Base-by-base conservation (phyloP, 2,888 invertebrate species). In the Augochlorella aurata region DNA sequence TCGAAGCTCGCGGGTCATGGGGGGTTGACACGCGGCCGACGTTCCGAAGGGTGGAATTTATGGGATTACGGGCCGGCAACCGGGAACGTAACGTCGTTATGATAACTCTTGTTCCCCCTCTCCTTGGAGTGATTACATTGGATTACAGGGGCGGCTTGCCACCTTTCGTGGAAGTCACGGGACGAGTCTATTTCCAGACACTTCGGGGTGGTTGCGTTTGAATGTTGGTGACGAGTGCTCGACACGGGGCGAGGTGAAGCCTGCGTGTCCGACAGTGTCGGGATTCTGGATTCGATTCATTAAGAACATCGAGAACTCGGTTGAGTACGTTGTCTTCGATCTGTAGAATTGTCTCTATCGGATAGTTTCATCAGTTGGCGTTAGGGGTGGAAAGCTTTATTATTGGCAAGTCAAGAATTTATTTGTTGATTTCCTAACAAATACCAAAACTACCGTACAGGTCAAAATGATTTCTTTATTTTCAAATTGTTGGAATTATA, bases 61-160 rank as follows among this genome's bases (percentile, higher is more conserved):
- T 85, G 49, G 80, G 85, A 82, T 89, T 81, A 84, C 38, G 44
- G 52, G 50, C 50, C 79, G 84, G 58, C 79, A 86, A 89, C 87
- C 54, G 89, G 88, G 83, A 78, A 82, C 86, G 84, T 90, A 90
- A 91, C 86, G 76, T 87, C 84, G 85, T 89, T 86, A 86, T 65
- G 67, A 82, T 84, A 83, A 84, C 79, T 81, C 70, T 52, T 63
- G 63, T 61, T 29, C 29, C 16, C 29, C 61, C 29, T 61, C 61
- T 61, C 29, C 61, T 29, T 61, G 38, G 63, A 61, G 29, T 9
- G 73, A 79, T 80, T 72, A 74, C n/a, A 16, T 12, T 50, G 67
- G 61, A 79, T 76, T 70, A 67, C 24, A 52, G 44, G 29, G 38
- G 14, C 24, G 18, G 47, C 69, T 69, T 29, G 47, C 18, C 80